These are phyloP conservation scores for Oncorhynchus kisutch DNA, from an alignment of 2,113 vertebrate genomes.

Conservation along the genomic window DNA sequence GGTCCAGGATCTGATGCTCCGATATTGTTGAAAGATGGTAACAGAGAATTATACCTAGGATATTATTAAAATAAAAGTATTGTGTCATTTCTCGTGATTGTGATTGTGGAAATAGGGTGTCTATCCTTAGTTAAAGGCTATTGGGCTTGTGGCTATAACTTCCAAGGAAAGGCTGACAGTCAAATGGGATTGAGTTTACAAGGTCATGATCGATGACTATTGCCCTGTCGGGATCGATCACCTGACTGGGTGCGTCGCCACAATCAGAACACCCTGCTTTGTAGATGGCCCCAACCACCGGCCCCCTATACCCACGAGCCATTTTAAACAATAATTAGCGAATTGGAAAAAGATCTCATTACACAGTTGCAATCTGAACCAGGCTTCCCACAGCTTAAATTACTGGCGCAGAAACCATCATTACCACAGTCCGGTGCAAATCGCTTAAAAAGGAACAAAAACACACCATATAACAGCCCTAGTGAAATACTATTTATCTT, in stretches of 20 bases:
- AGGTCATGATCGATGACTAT: slow-evolving; percentile 79
- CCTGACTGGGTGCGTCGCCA: slow-evolving; percentile 84
- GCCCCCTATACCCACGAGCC: slow-evolving; percentile 41
- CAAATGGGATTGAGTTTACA: slow-evolving; percentile 68
- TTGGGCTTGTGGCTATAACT: neutral
- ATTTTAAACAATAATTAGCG: slow-evolving; percentile 56
- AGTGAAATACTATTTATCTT: no score
- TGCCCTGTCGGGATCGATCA: slow-evolving; percentile 86
- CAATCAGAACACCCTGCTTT: slow-evolving; percentile 73
- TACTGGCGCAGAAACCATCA: no score
- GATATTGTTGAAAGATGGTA: no score
- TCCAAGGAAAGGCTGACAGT: slow-evolving; percentile 42
- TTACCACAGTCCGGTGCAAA: no score
- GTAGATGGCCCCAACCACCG: slow-evolving; percentile 54
- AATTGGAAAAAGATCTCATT: slow-evolving; percentile 61
- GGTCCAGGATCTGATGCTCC: no score
- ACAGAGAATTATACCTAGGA: no score
- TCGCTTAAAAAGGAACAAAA: no score
- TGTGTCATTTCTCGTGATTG: neutral
- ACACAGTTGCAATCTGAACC: slow-evolving; percentile 58
- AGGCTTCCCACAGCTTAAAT: slow-evolving; percentile 35
- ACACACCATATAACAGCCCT: no score
- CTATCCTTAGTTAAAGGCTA: neutral
- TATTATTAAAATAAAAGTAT: no score
- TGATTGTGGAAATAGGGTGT: neutral